These are phyloP conservation scores for Metalampra italica DNA, from an alignment of 2,888 invertebrate species.

Conservation along the genomic window DNA sequence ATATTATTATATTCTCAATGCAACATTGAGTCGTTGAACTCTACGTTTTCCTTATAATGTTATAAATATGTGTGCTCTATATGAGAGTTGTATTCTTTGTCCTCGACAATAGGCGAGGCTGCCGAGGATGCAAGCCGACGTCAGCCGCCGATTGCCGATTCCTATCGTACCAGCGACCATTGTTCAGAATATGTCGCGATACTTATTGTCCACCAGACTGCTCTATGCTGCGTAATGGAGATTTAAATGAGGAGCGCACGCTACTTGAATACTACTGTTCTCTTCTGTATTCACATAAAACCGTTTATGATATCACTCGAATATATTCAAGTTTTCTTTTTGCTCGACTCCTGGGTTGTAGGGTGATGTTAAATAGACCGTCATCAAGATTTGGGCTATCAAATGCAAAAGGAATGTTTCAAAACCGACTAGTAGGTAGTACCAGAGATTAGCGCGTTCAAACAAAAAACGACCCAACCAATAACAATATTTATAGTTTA, in stretches of 20 bases:
- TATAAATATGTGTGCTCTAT: conserved; percentile 48
- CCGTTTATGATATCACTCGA: neutral
- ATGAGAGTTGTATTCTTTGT: conserved; percentile 36
- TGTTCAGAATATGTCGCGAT: conserved; percentile 74
- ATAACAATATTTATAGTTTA: no score
- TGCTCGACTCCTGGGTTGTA: no score
- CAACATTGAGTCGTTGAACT: conserved; percentile 38
- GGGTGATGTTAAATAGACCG: no score
- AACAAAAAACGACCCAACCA: no score
- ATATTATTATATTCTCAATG: neutral
- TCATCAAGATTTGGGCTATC: no score
- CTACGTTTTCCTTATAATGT: conserved; percentile 33
- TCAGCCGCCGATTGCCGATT: conserved; percentile 54
- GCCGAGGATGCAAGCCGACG: conserved; percentile 47
- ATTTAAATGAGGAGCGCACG: conserved; percentile 64
- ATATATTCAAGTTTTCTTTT: no score
- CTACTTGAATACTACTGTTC: conserved; percentile 42
- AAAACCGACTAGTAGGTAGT: no score
- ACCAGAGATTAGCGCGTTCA: no score
- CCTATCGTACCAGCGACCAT: conserved; percentile 67
- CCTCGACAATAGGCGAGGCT: conserved; percentile 47
- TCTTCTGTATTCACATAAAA: neutral
- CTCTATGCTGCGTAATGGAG: conserved; percentile 49
- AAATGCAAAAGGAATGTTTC: no score
- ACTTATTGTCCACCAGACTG: conserved; percentile 61